Evolutionary conservation across 1,140 invertebrate genomes (phyloP).

Genomic region (Eueides isabella): DNA sequence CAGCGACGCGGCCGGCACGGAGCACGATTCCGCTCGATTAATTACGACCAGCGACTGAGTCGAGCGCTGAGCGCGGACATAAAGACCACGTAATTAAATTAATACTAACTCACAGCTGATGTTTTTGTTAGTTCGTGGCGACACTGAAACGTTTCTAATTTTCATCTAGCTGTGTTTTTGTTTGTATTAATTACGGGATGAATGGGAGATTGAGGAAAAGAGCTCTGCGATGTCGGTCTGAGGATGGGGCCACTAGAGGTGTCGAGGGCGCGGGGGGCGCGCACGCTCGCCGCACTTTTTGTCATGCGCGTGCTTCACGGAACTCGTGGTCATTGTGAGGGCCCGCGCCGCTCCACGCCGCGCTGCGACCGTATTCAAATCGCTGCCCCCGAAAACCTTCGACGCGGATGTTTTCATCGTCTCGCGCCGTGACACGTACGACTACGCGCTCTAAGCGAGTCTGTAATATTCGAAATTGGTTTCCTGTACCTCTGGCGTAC

Average conservation of each 20-base stretch:
- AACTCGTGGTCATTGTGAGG: slow-evolving; percentile 44
- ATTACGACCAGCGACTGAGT: slow-evolving; percentile 18
- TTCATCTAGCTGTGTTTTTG: slow-evolving; percentile 68
- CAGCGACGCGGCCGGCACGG: neutral
- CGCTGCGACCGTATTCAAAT: slow-evolving; percentile 18
- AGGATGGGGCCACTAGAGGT: neutral
- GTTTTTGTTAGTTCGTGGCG: slow-evolving; percentile 48
- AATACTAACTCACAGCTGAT: slow-evolving; percentile 61
- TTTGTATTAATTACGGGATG: slow-evolving; percentile 71
- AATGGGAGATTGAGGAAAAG: slow-evolving; percentile 52
- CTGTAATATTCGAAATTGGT: slow-evolving; percentile 17
- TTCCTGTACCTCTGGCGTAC: neutral
- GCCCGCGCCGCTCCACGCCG: slow-evolving; percentile 13
- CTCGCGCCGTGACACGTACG: neutral
- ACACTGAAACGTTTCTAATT: slow-evolving; percentile 72
- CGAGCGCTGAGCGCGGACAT: slow-evolving; percentile 48
- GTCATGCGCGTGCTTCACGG: slow-evolving; percentile 63
- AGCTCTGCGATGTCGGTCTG: slow-evolving; percentile 3
- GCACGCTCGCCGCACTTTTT: slow-evolving; percentile 47
- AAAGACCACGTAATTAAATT: slow-evolving; percentile 70
- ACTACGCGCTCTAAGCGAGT: neutral
- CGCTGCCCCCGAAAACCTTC: slow-evolving; percentile 1
- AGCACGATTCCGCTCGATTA: slow-evolving; percentile 32
- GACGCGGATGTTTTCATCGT: neutral
- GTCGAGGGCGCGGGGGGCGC: neutral